Conservation (phyloP, 2,888 invertebrate species). For the Nasonia oneida region DNA sequence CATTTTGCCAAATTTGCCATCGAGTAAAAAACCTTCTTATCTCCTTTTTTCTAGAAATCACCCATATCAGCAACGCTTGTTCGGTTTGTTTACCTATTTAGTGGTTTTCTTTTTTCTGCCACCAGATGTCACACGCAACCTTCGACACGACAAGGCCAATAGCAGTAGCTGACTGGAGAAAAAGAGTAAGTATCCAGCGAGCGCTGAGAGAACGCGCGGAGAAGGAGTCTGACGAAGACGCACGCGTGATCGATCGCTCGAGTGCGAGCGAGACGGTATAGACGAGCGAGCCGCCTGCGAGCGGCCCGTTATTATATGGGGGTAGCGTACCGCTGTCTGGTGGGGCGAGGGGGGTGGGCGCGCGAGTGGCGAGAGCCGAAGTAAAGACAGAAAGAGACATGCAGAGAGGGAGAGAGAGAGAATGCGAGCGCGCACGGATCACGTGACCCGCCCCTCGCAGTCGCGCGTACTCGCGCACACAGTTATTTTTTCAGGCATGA, state of each 20-base stretch:
- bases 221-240: conserved; percentile 13
- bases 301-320: conserved; percentile 8
- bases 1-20: too few species aligned
- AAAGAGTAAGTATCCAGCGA: too few species aligned
- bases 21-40: too few species aligned
- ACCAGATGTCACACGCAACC: too few species aligned
- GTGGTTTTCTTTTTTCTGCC: too few species aligned
- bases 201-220: neutral
- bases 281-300: neutral
- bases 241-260: conserved; percentile 45
- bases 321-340: neutral
- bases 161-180: neutral
- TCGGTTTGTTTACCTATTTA: too few species aligned
- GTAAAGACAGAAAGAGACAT: neutral
- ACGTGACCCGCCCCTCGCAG: conserved; percentile 78
- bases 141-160: too few species aligned
- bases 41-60: too few species aligned
- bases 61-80: too few species aligned
- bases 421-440: conserved; percentile 64
- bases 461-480: conserved; percentile 32
- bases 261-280: neutral
- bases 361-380: conserved; percentile 8
- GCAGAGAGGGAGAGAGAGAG: conserved; percentile 19
- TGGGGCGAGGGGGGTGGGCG: neutral
- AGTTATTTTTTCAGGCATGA: conserved; percentile 81